These are phyloP conservation scores for Eumeta japonica DNA, from an alignment of 1,140 invertebrate genomes.

Conservation along the genomic window DNA sequence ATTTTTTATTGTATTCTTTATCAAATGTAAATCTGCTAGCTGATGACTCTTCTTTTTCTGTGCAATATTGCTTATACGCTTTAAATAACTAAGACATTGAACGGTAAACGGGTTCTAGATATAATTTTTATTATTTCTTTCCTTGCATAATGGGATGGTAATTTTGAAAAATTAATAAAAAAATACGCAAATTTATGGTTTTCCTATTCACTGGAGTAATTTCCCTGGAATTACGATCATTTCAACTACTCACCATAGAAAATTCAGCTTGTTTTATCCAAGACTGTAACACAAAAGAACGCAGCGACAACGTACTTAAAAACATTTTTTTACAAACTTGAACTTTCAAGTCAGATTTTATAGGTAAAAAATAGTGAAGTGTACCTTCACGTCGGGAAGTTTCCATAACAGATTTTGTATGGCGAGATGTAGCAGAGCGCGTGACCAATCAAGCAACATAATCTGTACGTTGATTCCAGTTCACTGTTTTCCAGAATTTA, in stretches of 20 bases:
- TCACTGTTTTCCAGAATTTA: slow-evolving; percentile 9
- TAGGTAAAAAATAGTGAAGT: slow-evolving; percentile 7
- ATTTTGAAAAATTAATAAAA: slow-evolving; percentile 6
- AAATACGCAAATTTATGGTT: neutral
- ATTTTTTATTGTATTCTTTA: slow-evolving; percentile 10
- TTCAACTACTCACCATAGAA: neutral
- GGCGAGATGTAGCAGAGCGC: slow-evolving; percentile 1
- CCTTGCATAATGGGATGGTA: slow-evolving; percentile 9
- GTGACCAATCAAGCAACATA: slow-evolving; percentile 5
- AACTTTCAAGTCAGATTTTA: slow-evolving; percentile 1
- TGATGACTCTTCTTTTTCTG: neutral
- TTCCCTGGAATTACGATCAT: neutral
- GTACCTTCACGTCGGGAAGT: slow-evolving; percentile 2
- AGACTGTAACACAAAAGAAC: slow-evolving; percentile 5
- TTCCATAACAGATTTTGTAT: neutral
- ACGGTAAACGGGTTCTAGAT: slow-evolving; percentile 5
- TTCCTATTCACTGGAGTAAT: neutral
- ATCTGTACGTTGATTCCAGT: slow-evolving; percentile 8
- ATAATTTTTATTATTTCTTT: slow-evolving; percentile 8
- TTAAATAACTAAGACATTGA: slow-evolving; percentile 7
- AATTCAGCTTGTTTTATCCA: slow-evolving; percentile 4
- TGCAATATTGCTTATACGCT: slow-evolving; percentile 9
- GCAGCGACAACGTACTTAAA: slow-evolving; percentile 7
- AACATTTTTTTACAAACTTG: slow-evolving; percentile 9
- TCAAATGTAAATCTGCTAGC: slow-evolving; percentile 10